phyloP scores from a whole-genome alignment of 2,113 vertebrate genomes.

The Sphaerodactylus townsendi region DNA sequence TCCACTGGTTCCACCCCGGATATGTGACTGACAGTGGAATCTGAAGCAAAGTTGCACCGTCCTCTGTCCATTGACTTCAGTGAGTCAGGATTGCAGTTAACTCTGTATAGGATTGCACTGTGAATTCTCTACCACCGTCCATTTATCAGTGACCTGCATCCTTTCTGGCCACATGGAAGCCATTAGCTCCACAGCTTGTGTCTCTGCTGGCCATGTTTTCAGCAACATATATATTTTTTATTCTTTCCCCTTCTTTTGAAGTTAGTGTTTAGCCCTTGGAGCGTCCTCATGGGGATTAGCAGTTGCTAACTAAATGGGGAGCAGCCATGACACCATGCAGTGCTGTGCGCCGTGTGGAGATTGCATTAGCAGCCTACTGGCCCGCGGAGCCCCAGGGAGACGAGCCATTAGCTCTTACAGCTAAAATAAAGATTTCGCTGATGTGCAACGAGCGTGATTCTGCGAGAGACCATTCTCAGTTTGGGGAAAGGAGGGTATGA shows the following conservation, averaged over 20 bases:
- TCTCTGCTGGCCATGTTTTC: not conserved
- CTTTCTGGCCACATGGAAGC: not conserved
- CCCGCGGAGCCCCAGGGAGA: not conserved
- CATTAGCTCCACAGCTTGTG: not conserved
- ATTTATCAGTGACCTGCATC: not conserved
- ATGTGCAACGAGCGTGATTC: not conserved
- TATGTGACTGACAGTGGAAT: no score
- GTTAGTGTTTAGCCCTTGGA: not conserved
- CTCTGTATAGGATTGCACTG: no score
- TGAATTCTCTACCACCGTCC: not conserved
- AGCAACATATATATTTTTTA: not conserved
- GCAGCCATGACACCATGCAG: accelerated
- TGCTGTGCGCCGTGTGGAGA: not conserved
- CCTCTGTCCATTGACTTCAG: no score
- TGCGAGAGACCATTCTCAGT: not conserved
- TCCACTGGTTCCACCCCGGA: no score
- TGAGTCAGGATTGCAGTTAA: no score
- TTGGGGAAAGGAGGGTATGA: not conserved
- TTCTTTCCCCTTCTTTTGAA: not conserved
- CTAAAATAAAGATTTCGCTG: not conserved
- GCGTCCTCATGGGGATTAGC: not conserved
- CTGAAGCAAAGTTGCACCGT: no score
- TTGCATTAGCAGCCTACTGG: not conserved
- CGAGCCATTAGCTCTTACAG: not conserved
- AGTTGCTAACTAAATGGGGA: not conserved